Conservation (phyloP, 2,797 vertebrate genomes). For the Lindbergichthys nudifrons region DNA sequence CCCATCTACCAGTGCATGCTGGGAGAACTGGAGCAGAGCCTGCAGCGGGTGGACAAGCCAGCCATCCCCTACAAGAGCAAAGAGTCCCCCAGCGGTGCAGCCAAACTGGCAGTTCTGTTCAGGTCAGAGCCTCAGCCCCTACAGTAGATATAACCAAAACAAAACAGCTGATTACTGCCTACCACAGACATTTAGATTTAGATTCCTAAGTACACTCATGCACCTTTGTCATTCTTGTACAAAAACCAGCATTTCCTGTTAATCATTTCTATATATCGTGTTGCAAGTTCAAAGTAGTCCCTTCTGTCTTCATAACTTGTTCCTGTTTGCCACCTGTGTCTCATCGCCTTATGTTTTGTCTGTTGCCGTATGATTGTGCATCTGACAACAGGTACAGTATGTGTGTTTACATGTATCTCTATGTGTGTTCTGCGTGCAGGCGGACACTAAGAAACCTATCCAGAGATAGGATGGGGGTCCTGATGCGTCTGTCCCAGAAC, state of each 20-base stretch:
- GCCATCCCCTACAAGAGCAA: conserved; percentile 92
- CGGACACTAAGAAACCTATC: conserved; percentile 89
- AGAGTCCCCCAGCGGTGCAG: conserved; percentile 85
- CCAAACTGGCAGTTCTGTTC: conserved; percentile 89
- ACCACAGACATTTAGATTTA: not conserved
- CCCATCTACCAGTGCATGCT: conserved; percentile 85
- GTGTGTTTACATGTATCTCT: not conserved
- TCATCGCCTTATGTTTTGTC: not conserved
- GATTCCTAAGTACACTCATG: not conserved
- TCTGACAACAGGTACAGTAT: not conserved
- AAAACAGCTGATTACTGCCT: not conserved
- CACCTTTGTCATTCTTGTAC: not conserved
- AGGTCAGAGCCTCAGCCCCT: conserved; percentile 80
- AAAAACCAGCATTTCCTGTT: not conserved
- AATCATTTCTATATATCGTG: not conserved
- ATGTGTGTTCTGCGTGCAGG: conserved; percentile 73
- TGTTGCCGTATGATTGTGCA: not conserved
- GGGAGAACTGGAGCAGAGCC: conserved; percentile 82
- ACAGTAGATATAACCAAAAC: not conserved
- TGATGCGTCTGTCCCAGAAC: conserved; percentile 96
- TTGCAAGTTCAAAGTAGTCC: not conserved
- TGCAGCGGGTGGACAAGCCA: conserved; percentile 78
- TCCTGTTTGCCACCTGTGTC: no score
- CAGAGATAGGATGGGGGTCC: conserved; percentile 90
- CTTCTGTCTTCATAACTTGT: not conserved